These are phyloP conservation scores for Colletes collaris DNA, from an alignment of 2,888 invertebrate genomes.

Conservation along the genomic window DNA sequence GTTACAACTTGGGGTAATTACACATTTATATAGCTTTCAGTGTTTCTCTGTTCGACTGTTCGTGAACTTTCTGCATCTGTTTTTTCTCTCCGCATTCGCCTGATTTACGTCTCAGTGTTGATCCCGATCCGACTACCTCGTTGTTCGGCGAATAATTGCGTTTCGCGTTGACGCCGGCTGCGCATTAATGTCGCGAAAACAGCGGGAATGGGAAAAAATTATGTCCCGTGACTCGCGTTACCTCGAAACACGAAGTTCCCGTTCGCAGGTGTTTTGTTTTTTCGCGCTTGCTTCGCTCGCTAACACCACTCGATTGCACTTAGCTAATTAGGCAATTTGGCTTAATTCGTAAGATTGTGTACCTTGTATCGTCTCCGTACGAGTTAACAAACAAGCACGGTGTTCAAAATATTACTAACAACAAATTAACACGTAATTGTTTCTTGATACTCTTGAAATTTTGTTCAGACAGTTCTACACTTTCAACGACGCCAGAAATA, in stretches of 20 bases:
- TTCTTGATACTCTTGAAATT: too few species aligned
- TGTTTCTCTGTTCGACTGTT: slow-evolving; percentile 49
- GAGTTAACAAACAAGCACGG: background rate
- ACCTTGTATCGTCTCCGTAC: background rate
- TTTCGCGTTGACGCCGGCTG: background rate
- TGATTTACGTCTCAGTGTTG: slow-evolving; percentile 22
- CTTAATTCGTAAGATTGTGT: background rate
- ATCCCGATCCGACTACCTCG: background rate
- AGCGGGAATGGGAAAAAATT: background rate
- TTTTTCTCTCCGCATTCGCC: slow-evolving; percentile 8
- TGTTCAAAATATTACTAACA: background rate
- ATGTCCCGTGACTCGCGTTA: background rate
- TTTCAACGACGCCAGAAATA: too few species aligned
- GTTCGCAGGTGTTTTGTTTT: background rate
- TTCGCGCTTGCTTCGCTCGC: slow-evolving; percentile 5
- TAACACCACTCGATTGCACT: slow-evolving; percentile 16
- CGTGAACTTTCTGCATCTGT: slow-evolving; percentile 51
- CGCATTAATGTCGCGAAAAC: background rate
- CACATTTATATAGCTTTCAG: slow-evolving; percentile 65
- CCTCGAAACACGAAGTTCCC: background rate
- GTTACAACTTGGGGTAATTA: slow-evolving; percentile 75
- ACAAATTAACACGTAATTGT: too few species aligned
- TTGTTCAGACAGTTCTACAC: too few species aligned
- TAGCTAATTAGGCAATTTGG: background rate
- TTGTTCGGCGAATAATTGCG: background rate